Evolutionary conservation across 2,888 invertebrate species (phyloP).

Genomic region (Pardosa pseudoannulata): DNA sequence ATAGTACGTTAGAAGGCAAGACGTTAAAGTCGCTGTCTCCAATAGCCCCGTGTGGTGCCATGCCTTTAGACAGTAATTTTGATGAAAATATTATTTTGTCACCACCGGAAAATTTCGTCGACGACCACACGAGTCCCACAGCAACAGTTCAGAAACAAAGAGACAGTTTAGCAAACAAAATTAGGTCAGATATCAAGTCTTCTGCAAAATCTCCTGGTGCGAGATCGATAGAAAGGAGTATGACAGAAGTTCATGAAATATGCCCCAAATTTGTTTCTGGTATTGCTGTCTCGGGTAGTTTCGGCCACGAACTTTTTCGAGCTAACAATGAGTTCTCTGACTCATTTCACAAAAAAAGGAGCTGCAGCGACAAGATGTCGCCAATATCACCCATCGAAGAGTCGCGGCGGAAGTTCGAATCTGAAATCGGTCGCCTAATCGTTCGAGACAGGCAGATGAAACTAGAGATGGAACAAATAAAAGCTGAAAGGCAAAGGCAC

Average conservation of each 20-base stretch:
- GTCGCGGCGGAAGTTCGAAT: conserved; percentile 78
- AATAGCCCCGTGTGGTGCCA: background rate
- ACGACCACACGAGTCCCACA: background rate
- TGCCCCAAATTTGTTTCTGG: conserved; percentile 65
- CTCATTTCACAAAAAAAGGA: conserved; percentile 44
- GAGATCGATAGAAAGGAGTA: conserved; percentile 49
- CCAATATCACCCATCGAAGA: conserved; percentile 74
- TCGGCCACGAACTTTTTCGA: conserved; percentile 48
- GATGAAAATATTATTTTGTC: conserved; percentile 56
- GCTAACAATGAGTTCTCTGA: conserved; percentile 44
- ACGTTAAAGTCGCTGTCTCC: background rate
- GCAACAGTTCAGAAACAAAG: conserved; percentile 8
- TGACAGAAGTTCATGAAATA: conserved; percentile 58
- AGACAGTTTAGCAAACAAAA: background rate
- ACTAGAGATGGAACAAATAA: conserved; percentile 77
- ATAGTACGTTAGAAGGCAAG: background rate
- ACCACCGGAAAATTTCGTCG: conserved; percentile 49
- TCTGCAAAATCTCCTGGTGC: conserved; percentile 41
- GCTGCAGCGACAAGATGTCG: conserved; percentile 64
- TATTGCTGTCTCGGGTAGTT: conserved; percentile 65
- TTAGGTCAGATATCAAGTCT: conserved; percentile 32
- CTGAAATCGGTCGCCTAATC: conserved; percentile 80
- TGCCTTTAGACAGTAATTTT: background rate
- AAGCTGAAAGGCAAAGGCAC: conserved; percentile 72
- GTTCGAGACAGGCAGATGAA: conserved; percentile 79